Conservation (phyloP, 2,797 vertebrate genomes). For the Chaenodraco wilsoni region DNA sequence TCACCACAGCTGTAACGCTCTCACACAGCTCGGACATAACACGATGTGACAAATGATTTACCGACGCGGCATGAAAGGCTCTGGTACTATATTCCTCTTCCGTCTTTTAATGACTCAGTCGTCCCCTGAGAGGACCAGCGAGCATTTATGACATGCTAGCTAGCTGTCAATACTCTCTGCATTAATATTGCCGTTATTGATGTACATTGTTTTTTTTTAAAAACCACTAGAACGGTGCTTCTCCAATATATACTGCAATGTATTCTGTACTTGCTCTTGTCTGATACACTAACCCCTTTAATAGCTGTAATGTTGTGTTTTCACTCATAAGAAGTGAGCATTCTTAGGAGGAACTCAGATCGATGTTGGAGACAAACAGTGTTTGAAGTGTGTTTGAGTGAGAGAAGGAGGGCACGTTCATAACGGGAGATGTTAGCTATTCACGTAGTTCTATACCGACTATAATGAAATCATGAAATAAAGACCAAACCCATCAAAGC, state of each 20-base stretch:
- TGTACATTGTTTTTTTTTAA: neutral
- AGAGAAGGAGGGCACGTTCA: neutral
- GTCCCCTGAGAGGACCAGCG: constrained; percentile 15
- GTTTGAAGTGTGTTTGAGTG: constrained; percentile 3
- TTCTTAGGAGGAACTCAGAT: neutral
- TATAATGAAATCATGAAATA: constrained; percentile 15
- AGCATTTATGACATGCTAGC: constrained; percentile 1
- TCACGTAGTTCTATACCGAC: neutral
- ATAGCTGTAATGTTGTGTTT: constrained; percentile 8
- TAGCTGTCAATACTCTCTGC: constrained; percentile 9
- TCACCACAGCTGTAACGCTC: constrained; percentile 31
- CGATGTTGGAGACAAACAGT: neutral
- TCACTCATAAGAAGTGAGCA: neutral
- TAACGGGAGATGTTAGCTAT: neutral
- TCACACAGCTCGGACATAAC: constrained; percentile 38
- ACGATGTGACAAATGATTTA: constrained; percentile 50
- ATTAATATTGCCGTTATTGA: constrained; percentile 3
- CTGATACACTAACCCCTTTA: neutral
- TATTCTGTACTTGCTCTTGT: neutral
- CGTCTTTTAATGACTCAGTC: constrained; percentile 26
- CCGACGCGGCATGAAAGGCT: constrained; percentile 38
- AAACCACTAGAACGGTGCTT: neutral
- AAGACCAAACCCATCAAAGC: constrained; percentile 7
- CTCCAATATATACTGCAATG: neutral
- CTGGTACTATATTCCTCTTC: constrained; percentile 12